Evolutionary conservation across 1,140 invertebrate genomes (phyloP).

Genomic region (Drosophila takahashii): DNA sequence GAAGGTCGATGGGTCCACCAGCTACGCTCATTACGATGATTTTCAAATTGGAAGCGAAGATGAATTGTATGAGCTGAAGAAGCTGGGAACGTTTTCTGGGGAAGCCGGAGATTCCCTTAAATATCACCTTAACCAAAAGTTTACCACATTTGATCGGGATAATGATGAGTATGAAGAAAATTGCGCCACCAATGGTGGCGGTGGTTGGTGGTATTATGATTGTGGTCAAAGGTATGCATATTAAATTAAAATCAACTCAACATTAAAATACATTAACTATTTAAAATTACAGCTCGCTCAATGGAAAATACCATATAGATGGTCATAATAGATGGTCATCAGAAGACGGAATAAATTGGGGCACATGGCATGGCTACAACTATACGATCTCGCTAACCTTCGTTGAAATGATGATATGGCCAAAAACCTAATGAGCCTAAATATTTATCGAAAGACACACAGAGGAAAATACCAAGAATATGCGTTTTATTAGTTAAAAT

Average conservation of each 20-base stretch:
- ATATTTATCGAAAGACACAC: no score
- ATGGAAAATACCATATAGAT: slow-evolving; percentile 8
- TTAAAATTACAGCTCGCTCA: not conserved
- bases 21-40: slow-evolving; percentile 87
- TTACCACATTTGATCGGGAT: slow-evolving; percentile 87
- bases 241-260: not conserved
- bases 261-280: not conserved
- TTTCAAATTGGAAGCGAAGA: slow-evolving; percentile 87
- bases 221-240: slow-evolving; percentile 29
- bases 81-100: slow-evolving; percentile 87
- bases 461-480: no score
- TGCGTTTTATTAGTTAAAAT: no score
- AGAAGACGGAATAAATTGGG: not conserved
- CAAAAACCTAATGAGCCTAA: not conserved
- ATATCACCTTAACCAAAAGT: slow-evolving; percentile 88
- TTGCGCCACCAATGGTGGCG: slow-evolving; percentile 88
- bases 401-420: slow-evolving; percentile 19
- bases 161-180: slow-evolving; percentile 85
- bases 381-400: not conserved
- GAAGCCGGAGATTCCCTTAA: slow-evolving; percentile 88
- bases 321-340: not conserved
- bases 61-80: slow-evolving; percentile 87
- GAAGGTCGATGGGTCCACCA: slow-evolving; percentile 86
- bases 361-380: not conserved
- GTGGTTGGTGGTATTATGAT: slow-evolving; percentile 87